Evolutionary conservation across 2,888 invertebrate genomes (phyloP), one percentile per base, ranked within the genome.

Genomic region (Drosophila demipolita): DNA sequence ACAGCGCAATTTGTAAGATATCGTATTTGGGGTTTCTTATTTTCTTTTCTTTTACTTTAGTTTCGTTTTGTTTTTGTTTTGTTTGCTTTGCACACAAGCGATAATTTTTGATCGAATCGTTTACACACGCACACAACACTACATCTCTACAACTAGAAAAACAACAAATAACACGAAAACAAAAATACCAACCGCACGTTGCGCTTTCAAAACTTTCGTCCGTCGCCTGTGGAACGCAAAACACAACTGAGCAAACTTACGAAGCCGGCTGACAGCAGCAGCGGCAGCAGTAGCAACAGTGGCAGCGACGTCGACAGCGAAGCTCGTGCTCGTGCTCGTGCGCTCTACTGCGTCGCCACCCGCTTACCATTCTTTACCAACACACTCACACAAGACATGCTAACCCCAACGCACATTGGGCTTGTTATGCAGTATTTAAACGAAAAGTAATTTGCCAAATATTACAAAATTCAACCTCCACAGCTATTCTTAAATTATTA

Each of bases 51-150:
- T 75, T 69, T 64, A 40, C 17, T 59, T 55, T 48, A 59, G 15
- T 40, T 62, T 50, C 49, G 53, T 33, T 32, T 79, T 64, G 52
- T 32, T 23, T 66, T 49, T 35, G 58, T 67, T 52, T 60, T 65
- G 80, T 81, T 79, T 79, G 79, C 82, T 78, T 78, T 78, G 67
- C 86, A 87, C 77, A 73, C 69, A 69, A 87, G 79, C 77, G 57
- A 74, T 69, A 79, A 84, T 77, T 70, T 45, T 77, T 79, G 82
- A 79, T 79, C 79, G 78, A 69, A 77, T 62, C 65, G 52, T 32
- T 52, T 64, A 63, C 58, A 50, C 60, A 69, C 75, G 64, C 82
- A 59, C 65, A 61, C 59, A 54, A 53, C 62, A 66, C 68, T 9
- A 29, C 29, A 29, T 63, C 45, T 58, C 53, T 60, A 65, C 65